A percentile compares a stretch with the other conserved stretches of the same genome.
Evolutionary conservation across 2,888 invertebrate genomes (phyloP).

Genomic region (Meganola albula): DNA sequence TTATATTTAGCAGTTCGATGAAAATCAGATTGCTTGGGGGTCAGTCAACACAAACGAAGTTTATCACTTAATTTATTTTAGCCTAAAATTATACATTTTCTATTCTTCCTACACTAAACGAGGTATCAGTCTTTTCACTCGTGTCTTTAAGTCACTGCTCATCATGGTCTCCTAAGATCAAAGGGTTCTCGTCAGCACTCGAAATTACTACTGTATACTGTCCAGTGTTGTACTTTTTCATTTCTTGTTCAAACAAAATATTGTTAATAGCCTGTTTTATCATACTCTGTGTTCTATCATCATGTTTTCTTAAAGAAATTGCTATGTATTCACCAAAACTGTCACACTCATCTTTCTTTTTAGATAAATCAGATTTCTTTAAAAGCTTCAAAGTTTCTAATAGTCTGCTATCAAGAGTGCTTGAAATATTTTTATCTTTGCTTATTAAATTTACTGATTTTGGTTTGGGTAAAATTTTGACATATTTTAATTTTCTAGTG

Average conservation of each 20-base stretch:
- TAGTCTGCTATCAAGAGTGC: slow-evolving; percentile 34
- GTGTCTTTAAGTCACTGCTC: too few species aligned
- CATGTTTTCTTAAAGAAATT: slow-evolving; percentile 60
- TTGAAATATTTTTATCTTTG: not conserved
- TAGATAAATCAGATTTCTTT: slow-evolving; percentile 38
- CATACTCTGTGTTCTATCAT: slow-evolving; percentile 61
- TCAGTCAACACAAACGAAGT: too few species aligned
- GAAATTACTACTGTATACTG: slow-evolving; percentile 46
- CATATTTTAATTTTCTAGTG: slow-evolving; percentile 14
- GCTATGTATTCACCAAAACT: slow-evolving; percentile 69
- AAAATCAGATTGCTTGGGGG: too few species aligned
- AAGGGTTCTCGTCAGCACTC: slow-evolving; percentile 50
- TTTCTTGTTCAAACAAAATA: slow-evolving; percentile 66
- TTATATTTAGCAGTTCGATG: too few species aligned
- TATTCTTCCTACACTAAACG: too few species aligned
- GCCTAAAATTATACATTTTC: too few species aligned
- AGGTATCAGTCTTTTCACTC: slow-evolving; percentile 1
- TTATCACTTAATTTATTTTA: too few species aligned
- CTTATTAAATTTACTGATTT: slow-evolving; percentile 20
- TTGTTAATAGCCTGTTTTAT: slow-evolving; percentile 70
- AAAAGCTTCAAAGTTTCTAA: slow-evolving; percentile 42
- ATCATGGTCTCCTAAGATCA: slow-evolving; percentile 38
- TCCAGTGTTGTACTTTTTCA: slow-evolving; percentile 53
- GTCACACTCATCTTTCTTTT: slow-evolving; percentile 65
- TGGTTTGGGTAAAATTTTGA: slow-evolving; percentile 23